These are phyloP conservation scores for Carpatolechia fugitivella DNA, from an alignment of 2,888 invertebrate species.

Conservation along the genomic window DNA sequence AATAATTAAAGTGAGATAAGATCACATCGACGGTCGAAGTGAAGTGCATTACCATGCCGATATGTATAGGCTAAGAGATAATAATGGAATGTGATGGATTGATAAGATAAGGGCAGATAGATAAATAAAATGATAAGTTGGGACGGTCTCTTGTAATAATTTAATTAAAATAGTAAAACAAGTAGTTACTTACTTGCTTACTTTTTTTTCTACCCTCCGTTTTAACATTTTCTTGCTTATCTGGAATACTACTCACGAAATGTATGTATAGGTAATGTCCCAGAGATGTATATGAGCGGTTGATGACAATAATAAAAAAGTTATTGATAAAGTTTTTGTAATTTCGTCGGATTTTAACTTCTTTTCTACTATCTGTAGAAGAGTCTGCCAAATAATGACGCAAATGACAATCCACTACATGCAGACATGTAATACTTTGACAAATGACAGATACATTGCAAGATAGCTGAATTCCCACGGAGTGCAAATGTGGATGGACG, in stretches of 20 bases:
- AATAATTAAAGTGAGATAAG: slow-evolving; percentile 33
- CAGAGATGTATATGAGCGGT: too few species aligned
- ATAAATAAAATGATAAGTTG: slow-evolving; percentile 20
- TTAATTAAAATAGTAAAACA: background rate
- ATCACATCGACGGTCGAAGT: slow-evolving; percentile 39
- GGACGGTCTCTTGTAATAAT: too few species aligned
- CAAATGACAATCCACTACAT: background rate
- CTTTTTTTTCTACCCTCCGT: too few species aligned
- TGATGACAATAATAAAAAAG: too few species aligned
- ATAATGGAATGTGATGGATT: slow-evolving; percentile 61
- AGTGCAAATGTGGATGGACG: slow-evolving; percentile 43
- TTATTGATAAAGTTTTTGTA: too few species aligned
- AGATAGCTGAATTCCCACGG: slow-evolving; percentile 49
- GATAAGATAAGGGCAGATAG: slow-evolving; percentile 53
- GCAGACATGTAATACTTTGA: slow-evolving; percentile 24
- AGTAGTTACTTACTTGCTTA: too few species aligned
- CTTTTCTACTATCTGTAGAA: too few species aligned
- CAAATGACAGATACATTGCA: slow-evolving; percentile 42
- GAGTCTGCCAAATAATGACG: background rate
- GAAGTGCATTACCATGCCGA: slow-evolving; percentile 5
- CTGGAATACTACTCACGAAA: too few species aligned
- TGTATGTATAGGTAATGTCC: too few species aligned
- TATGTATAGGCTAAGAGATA: slow-evolving; percentile 39
- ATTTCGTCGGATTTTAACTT: too few species aligned
- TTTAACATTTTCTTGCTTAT: too few species aligned